phyloP scores from a whole-genome alignment of 64 coral and sea anemone genomes.

The Montipora sp. region DNA sequence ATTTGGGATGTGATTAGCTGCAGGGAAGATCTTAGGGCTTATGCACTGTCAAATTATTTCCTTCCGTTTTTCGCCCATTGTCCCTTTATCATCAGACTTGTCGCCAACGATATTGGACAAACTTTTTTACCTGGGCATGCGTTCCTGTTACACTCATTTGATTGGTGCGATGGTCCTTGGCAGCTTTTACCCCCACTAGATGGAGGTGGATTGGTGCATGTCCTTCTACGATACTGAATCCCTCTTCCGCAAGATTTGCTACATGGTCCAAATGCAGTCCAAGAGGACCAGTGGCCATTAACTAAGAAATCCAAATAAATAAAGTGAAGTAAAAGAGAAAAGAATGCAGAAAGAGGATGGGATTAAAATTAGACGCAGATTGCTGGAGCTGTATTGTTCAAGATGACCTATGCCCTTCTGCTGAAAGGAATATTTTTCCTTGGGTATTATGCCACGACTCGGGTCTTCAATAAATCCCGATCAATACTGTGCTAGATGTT shows the following conservation, averaged over 20 bases:
- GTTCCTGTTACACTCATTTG: not conserved
- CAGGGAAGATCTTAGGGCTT: no score
- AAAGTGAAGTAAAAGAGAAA: not conserved
- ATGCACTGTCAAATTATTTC: no score
- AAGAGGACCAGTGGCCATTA: constrained; percentile 23
- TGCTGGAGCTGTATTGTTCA: not conserved
- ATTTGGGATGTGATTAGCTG: no score
- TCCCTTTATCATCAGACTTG: no score
- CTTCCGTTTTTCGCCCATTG: no score
- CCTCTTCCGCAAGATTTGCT: constrained; percentile 30
- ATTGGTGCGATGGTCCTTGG: constrained; percentile 10
- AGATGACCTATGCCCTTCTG: not conserved
- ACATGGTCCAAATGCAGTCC: constrained; percentile 31
- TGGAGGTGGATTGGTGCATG: constrained; percentile 59
- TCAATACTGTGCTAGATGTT: no score
- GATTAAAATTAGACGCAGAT: not conserved
- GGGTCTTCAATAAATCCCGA: no score
- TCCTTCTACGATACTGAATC: not conserved
- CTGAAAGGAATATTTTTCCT: not conserved
- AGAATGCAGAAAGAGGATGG: not conserved
- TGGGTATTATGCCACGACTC: no score
- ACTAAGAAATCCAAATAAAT: not conserved
- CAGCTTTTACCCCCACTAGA: constrained; percentile 44
- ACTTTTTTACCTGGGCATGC: constrained; percentile 11
- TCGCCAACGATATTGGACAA: no score